Percentiles rank a stretch among this genome's conserved stretches.
Evolutionary conservation across 2,888 invertebrate species (phyloP).

Genomic region (Papilio gigon): DNA sequence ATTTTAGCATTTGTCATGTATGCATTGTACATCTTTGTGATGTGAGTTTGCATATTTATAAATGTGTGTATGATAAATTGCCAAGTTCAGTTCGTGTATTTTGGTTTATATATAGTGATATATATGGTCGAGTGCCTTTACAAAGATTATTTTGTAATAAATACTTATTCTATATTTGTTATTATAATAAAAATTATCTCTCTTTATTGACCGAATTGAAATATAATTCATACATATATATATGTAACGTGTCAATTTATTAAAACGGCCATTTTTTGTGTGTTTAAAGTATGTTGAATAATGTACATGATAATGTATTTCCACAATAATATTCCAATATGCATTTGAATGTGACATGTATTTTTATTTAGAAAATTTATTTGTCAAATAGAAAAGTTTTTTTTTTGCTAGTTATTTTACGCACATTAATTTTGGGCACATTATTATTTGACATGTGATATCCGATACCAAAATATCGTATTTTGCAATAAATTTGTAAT

Average conservation of each 20-base stretch:
- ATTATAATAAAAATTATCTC: neutral
- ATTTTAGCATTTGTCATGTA: neutral
- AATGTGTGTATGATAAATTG: neutral
- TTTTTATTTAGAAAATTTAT: conserved; percentile 21
- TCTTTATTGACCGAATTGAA: neutral
- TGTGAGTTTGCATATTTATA: neutral
- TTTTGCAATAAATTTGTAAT: neutral
- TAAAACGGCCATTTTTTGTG: conserved; percentile 19
- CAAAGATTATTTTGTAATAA: conserved; percentile 14
- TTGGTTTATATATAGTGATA: neutral
- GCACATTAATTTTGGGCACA: conserved; percentile 12
- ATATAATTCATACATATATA: neutral
- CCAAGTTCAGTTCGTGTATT: neutral
- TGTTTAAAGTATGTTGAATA: conserved; percentile 10
- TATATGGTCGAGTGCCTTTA: conserved; percentile 20
- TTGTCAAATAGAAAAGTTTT: neutral
- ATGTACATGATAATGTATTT: conserved; percentile 22
- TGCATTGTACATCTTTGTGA: neutral
- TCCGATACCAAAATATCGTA: neutral
- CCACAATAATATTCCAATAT: conserved; percentile 23
- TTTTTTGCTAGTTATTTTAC: neutral
- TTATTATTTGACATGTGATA: conserved; percentile 17
- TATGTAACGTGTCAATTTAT: neutral
- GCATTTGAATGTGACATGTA: conserved; percentile 13
- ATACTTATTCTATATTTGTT: neutral